Percentiles rank a stretch among this genome's conserved stretches.
These are phyloP conservation scores for Venustaconcha ellipsiformis DNA, from an alignment of 1,140 invertebrate species.

Conservation along the genomic window DNA sequence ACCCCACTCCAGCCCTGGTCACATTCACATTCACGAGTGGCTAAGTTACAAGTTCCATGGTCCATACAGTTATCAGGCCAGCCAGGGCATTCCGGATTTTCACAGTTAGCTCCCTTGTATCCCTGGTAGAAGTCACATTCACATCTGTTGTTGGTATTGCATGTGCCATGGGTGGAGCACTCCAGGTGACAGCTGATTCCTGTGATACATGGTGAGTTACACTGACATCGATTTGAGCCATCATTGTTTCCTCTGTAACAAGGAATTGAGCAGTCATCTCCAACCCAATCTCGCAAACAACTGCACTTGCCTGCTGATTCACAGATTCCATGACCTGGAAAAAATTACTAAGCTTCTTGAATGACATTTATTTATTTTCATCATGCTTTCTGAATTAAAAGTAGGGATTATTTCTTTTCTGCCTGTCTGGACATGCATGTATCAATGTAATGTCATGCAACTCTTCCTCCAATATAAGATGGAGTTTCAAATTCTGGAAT, in stretches of 20 bases:
- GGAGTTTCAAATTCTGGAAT: too few species aligned
- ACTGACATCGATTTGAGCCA: slow-evolving; percentile 32
- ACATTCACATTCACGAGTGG: slow-evolving; percentile 36
- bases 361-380: too few species aligned
- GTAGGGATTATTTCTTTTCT: too few species aligned
- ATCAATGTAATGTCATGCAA: too few species aligned
- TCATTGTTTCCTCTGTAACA: slow-evolving; percentile 42
- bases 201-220: slow-evolving; percentile 27
- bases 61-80: slow-evolving; percentile 38
- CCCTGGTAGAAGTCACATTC: slow-evolving; percentile 44
- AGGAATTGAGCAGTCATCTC: slow-evolving; percentile 42
- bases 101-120: slow-evolving; percentile 46
- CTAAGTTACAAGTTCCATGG: slow-evolving; percentile 38
- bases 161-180: slow-evolving; percentile 43
- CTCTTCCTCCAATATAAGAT: too few species aligned
- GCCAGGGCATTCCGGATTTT: slow-evolving; percentile 48
- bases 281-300: slow-evolving; percentile 43
- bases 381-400: too few species aligned
- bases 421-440: too few species aligned
- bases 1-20: slow-evolving; percentile 38
- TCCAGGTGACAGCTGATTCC: slow-evolving; percentile 42
- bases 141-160: slow-evolving; percentile 38
- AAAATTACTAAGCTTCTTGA: too few species aligned
- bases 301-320: slow-evolving; percentile 23
- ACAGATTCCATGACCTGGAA: too few species aligned